Evolutionary conservation across 2,888 invertebrate species (phyloP), one percentile per base, ranked within the genome.

Genomic region (Rhimphoctona megacephalus): DNA sequence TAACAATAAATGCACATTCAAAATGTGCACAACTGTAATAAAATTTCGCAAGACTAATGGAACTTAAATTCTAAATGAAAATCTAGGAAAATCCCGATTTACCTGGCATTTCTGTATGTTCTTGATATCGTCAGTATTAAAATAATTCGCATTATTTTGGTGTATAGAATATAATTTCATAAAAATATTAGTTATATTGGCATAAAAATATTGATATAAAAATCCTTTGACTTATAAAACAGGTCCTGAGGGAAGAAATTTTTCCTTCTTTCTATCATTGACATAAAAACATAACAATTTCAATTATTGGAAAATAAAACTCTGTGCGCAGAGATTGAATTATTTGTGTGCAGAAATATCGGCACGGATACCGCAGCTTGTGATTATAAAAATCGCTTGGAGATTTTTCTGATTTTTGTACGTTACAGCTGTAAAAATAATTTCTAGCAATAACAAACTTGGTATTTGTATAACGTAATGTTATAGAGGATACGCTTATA

Each of bases 271-370:
- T 30, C 30, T 61, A 61, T 30, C 30, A 30, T 61, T 61, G 61
- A 14, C 14, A 17, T 30, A 6, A 61, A 30, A 30, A 30, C 17
- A 30, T 30, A 61, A 61, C 30, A 61, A 17, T 30, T 9, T 30
- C 30, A 30, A 61, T 17, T 7, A 25, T 61, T 30, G 30, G 30
- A 61, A 61, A 30, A 61, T 61, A 17, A 30, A 61, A 61, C 30
- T 57, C 57, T 57, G 57, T 46, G 46, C 17, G 17, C 17, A 17
- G 17, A 11, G 46, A 46, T 46, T 46, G 17, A 46, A 17, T 17
- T 17, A 46, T 46, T 46, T 17, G 46, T 57, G 57, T 57, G 57
- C 57, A 57, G 57, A 25, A 30, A 61, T 61, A 54, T 54, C 54
- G 22, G 9, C 9, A 22, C 22, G 54, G 5, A 54, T 54, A 54